A percentile compares a stretch with the other conserved stretches of the same genome.
Evolutionary conservation across 2,113 vertebrate species (phyloP).

Genomic region (Microcebus tavaratra): DNA sequence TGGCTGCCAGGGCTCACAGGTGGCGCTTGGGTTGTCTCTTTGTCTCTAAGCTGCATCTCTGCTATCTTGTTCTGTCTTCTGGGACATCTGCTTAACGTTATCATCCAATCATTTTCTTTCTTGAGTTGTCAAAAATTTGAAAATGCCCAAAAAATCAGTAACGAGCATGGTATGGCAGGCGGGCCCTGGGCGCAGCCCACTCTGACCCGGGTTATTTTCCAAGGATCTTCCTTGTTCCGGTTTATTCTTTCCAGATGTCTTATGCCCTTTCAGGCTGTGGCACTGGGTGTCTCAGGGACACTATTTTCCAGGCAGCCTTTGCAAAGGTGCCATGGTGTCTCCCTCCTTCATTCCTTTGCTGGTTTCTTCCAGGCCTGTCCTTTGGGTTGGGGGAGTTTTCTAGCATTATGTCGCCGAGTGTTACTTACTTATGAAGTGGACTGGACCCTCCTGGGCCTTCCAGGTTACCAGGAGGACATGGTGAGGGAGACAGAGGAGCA

Average conservation of each 20-base stretch:
- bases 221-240: not conserved
- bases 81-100: not conserved
- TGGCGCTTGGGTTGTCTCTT: fast-evolving
- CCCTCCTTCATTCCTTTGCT: no score
- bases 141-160: not conserved
- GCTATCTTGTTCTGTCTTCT: not conserved
- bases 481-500: not conserved
- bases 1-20: fast-evolving
- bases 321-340: fast-evolving
- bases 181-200: not conserved
- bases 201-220: not conserved
- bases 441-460: not conserved
- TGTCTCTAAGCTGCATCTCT: not conserved
- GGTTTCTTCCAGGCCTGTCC: not conserved
- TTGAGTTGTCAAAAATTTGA: not conserved
- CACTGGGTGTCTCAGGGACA: fast-evolving
- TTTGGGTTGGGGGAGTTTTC: not conserved
- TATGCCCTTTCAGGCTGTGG: fast-evolving
- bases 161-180: not conserved
- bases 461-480: not conserved
- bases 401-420: not conserved
- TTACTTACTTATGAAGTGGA: no score
- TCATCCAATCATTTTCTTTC: not conserved
- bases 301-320: not conserved
- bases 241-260: not conserved